Conservation (phyloP, 2,113 vertebrate species). For the Pungitius pungitius region DNA sequence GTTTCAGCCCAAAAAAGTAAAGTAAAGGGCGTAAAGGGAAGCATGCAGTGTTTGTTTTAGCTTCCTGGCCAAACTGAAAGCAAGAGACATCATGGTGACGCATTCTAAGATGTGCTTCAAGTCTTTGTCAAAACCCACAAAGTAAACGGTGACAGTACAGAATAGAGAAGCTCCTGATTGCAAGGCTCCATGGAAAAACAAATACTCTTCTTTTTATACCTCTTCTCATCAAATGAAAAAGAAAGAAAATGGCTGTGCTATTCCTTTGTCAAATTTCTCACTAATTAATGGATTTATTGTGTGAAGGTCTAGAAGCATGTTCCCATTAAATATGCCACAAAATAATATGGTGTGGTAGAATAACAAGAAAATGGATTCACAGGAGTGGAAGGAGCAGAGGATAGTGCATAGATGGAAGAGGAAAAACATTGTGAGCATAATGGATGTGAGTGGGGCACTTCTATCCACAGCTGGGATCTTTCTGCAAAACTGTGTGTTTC, state of each 20-base stretch:
- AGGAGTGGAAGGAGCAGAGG: constrained; percentile 23
- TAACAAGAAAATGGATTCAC: constrained; percentile 44
- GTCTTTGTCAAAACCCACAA: constrained; percentile 22
- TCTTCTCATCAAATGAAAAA: constrained; percentile 14
- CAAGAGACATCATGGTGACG: neutral
- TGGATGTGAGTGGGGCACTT: neutral
- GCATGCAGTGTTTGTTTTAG: neutral
- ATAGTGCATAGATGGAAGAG: constrained; percentile 12
- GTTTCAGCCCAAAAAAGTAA: neutral
- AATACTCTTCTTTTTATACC: constrained; percentile 19
- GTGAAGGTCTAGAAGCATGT: constrained; percentile 56
- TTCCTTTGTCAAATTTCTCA: constrained; percentile 64
- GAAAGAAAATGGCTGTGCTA: constrained; percentile 29
- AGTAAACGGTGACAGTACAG: constrained; percentile 17
- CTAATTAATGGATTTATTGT: constrained; percentile 68
- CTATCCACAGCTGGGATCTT: constrained; percentile 11
- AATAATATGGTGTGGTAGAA: constrained; percentile 50
- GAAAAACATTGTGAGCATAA: neutral
- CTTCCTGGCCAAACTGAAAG: neutral
- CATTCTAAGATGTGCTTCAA: constrained; percentile 10
- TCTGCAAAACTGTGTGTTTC: neutral
- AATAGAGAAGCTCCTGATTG: constrained; percentile 19
- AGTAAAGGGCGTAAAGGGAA: no score
- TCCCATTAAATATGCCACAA: constrained; percentile 68
- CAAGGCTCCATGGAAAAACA: constrained; percentile 22